Evolutionary conservation across 53 echinoderm and acorn worm genomes (phyloP).

Genomic region (Astropecten irregularis): DNA sequence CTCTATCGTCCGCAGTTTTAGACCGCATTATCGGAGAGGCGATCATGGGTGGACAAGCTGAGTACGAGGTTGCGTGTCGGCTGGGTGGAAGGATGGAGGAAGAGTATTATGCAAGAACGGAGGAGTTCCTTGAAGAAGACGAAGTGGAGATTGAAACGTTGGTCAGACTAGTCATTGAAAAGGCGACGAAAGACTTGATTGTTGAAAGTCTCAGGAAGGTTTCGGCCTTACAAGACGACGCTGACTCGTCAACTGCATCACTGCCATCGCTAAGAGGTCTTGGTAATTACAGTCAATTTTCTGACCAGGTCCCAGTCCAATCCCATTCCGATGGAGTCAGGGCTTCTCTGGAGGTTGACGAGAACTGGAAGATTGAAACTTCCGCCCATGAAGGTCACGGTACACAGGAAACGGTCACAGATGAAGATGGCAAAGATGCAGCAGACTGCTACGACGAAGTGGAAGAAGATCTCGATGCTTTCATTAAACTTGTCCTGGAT

Average conservation of each 20-base stretch:
- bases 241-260: background rate
- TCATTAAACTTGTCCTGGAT: background rate
- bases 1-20: conserved; percentile 6
- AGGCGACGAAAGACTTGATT: conserved; percentile 5
- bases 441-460: background rate
- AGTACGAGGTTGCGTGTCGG: background rate
- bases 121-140: background rate
- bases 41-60: background rate
- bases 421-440: background rate
- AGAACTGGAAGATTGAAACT: no score
- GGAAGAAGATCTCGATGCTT: conserved; percentile 4
- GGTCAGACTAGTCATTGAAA: conserved; percentile 11
- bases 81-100: background rate
- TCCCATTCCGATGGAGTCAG: background rate
- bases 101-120: background rate
- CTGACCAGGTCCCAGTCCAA: background rate
- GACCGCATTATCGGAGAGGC: background rate
- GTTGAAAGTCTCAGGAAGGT: background rate
- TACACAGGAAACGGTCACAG: background rate
- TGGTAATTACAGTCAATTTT: no score
- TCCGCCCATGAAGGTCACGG: background rate
- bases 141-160: conserved; percentile 6
- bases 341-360: background rate
- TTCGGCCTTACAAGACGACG: background rate
- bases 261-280: background rate